Evolutionary conservation across 2,888 invertebrate species (phyloP).

Genomic region (Sarcophaga carnaria): DNA sequence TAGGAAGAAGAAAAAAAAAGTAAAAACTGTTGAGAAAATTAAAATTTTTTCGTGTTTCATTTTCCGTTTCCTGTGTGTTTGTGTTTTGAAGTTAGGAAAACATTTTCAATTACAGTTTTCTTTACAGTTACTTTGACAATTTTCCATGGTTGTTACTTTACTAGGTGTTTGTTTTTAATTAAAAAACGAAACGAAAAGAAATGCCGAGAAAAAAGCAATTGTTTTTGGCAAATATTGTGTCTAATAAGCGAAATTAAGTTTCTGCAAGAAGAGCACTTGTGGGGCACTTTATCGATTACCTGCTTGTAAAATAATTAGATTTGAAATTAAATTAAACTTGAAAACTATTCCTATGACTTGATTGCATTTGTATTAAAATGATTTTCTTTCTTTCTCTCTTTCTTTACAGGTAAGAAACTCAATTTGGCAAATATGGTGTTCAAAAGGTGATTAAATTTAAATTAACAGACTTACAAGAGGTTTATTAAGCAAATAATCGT

Average conservation of each 20-base stretch:
- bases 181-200: not conserved
- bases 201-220: not conserved
- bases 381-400: too few species aligned
- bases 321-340: not conserved
- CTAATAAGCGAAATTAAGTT: conserved; percentile 32
- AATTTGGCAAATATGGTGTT: too few species aligned
- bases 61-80: conserved; percentile 12
- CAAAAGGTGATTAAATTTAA: too few species aligned
- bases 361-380: not conserved
- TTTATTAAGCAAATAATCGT: too few species aligned
- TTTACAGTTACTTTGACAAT: conserved; percentile 20
- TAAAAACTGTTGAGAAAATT: not conserved
- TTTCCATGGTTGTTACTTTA: not conserved
- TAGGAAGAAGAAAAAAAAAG: not conserved
- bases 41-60: not conserved
- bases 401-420: too few species aligned
- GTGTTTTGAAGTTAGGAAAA: not conserved
- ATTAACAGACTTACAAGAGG: not conserved
- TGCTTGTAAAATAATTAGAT: not conserved
- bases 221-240: not conserved
- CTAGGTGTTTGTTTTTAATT: conserved; percentile 38
- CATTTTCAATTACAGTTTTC: conserved; percentile 4
- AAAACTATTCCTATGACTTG: not conserved
- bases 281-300: not conserved
- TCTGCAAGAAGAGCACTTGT: not conserved